Evolutionary conservation across 1,140 invertebrate genomes (phyloP).

Genomic region (Papilio dardanus): DNA sequence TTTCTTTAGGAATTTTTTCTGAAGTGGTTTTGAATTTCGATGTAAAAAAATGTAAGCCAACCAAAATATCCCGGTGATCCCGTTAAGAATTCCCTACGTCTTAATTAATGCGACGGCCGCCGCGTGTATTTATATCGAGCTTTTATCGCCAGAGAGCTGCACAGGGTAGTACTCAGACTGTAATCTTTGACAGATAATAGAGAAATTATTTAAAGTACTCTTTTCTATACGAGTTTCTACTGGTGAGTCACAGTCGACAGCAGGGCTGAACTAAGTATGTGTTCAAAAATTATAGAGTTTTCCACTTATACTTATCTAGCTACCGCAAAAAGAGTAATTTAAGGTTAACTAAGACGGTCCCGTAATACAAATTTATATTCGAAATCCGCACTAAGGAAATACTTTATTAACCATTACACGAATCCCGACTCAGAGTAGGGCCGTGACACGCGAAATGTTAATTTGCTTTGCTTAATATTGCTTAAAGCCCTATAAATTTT

Average conservation of each 20-base stretch:
- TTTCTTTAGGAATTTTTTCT: background rate
- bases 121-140: constrained; percentile 31
- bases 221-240: background rate
- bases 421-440: too few relatives aligned
- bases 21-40: constrained; percentile 22
- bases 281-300: background rate
- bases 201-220: background rate
- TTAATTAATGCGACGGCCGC: constrained; percentile 34
- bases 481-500: background rate
- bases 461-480: too few relatives aligned
- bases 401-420: too few relatives aligned
- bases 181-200: background rate
- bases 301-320: background rate
- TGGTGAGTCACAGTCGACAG: background rate
- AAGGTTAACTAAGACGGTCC: background rate
- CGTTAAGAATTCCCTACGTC: constrained; percentile 35
- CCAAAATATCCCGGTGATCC: constrained; percentile 33
- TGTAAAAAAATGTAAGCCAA: constrained; percentile 33
- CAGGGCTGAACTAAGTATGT: background rate
- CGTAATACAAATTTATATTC: too few relatives aligned
- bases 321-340: background rate
- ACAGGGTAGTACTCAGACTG: background rate
- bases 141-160: constrained; percentile 24
- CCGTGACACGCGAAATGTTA: background rate
- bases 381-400: background rate